phyloP scores from a whole-genome alignment of 2,888 invertebrate species.

The Luperina testacea region DNA sequence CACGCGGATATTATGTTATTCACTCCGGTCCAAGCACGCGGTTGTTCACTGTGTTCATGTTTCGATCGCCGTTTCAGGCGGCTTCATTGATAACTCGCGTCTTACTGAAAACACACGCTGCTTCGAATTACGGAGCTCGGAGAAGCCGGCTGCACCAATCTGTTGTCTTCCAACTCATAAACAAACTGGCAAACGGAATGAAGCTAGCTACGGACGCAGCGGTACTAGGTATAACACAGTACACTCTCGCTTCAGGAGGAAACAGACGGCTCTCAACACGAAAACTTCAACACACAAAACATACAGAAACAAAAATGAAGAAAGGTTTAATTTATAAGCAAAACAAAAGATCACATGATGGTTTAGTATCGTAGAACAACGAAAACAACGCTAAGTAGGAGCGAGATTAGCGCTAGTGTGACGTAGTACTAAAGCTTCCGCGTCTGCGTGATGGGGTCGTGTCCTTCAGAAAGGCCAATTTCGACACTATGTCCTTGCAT shows the following conservation, averaged over 20 bases:
- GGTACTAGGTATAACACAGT: slow-evolving; percentile 57
- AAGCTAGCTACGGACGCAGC: slow-evolving; percentile 82
- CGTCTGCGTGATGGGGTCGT: slow-evolving; percentile 85
- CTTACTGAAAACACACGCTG: slow-evolving; percentile 80
- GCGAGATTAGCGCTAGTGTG: slow-evolving; percentile 86
- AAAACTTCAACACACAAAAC: slow-evolving; percentile 43
- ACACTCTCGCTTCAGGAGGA: slow-evolving; percentile 41
- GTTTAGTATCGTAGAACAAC: slow-evolving; percentile 61
- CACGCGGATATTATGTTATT: slow-evolving; percentile 61
- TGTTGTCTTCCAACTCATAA: slow-evolving; percentile 90
- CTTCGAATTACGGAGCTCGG: slow-evolving; percentile 77
- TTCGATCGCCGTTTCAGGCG: slow-evolving; percentile 70
- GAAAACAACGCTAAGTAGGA: slow-evolving; percentile 76
- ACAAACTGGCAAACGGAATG: slow-evolving; percentile 86
- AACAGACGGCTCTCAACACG: slow-evolving; percentile 27
- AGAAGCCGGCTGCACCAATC: slow-evolving; percentile 87
- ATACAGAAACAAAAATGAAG: slow-evolving; percentile 58
- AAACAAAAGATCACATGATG: slow-evolving; percentile 62
- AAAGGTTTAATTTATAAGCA: slow-evolving; percentile 43
- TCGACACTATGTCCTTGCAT: slow-evolving; percentile 79
- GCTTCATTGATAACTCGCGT: slow-evolving; percentile 82
- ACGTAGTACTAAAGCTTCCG: slow-evolving; percentile 83
- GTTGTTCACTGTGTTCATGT: slow-evolving; percentile 40
- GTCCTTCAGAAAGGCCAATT: slow-evolving; percentile 77
- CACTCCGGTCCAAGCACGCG: slow-evolving; percentile 43